A percentile compares a stretch with the other conserved stretches of the same genome.
Evolutionary conservation across 2,797 vertebrate genomes (phyloP).

Genomic region (Lagocephalus sceleratus): DNA sequence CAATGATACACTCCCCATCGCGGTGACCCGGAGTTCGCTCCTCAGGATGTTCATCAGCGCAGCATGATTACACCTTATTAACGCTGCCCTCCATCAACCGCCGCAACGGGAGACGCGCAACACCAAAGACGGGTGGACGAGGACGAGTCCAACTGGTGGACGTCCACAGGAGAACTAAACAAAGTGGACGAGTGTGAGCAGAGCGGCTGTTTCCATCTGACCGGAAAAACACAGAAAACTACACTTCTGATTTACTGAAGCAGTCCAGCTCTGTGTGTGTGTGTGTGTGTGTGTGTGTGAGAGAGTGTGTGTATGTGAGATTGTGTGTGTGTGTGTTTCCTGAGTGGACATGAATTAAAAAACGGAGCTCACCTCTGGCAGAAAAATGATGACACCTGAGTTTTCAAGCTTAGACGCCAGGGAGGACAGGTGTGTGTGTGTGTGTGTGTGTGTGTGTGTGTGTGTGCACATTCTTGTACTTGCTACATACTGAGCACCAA

Average conservation of each 20-base stretch:
- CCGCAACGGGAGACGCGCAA: no score
- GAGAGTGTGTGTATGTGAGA: conserved; percentile 4
- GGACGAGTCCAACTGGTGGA: no score
- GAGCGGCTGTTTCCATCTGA: no score
- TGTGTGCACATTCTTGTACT: not conserved
- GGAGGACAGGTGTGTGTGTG: not conserved
- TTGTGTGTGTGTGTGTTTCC: not conserved
- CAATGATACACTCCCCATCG: no score
- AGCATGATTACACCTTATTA: not conserved
- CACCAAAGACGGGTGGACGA: no score
- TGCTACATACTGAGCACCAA: no score
- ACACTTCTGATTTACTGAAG: not conserved
- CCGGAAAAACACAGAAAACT: no score
- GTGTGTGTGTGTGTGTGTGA: conserved; percentile 7
- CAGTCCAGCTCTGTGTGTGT: no score
- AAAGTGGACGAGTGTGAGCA: no score
- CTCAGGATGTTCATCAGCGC: not conserved
- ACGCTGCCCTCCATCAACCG: no score
- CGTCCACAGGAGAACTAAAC: no score
- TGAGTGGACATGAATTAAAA: not conserved
- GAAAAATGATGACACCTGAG: not conserved
- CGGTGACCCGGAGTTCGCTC: not conserved
- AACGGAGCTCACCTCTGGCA: not conserved
- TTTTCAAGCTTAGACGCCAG: not conserved
- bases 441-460: not conserved